A percentile compares a stretch with the other conserved stretches of the same genome.
Conservation (phyloP, 2,797 vertebrate genomes). For the Betta splendens region DNA sequence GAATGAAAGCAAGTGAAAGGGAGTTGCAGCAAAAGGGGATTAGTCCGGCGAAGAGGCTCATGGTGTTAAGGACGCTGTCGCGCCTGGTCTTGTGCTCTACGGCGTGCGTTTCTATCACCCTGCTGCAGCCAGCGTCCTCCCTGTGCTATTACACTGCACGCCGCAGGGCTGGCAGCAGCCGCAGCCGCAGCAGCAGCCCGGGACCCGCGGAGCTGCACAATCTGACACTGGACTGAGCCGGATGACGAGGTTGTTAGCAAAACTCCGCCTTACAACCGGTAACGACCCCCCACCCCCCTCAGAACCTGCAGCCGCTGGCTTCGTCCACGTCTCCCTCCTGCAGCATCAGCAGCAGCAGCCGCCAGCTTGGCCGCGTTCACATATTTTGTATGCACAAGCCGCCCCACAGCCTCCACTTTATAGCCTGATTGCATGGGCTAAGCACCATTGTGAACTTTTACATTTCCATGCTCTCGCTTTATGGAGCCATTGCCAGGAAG, state of each 20-base stretch:
- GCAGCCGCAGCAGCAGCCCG: constrained; percentile 35
- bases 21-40: constrained; percentile 30
- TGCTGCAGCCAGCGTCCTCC: constrained; percentile 44
- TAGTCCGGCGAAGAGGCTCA: constrained; percentile 24
- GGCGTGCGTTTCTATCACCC: constrained; percentile 36
- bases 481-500: constrained; percentile 10
- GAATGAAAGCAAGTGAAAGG: constrained; percentile 11
- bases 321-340: constrained; percentile 32
- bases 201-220: constrained; percentile 28
- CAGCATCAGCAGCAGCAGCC: constrained; percentile 42
- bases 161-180: constrained; percentile 46
- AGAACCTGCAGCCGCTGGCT: constrained; percentile 52
- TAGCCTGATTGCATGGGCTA: constrained; percentile 20
- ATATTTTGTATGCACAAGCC: constrained; percentile 51
- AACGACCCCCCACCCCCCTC: constrained; percentile 59
- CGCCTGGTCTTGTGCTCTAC: constrained; percentile 23
- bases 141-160: constrained; percentile 25
- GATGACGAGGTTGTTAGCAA: constrained; percentile 51
- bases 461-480: constrained; percentile 33
- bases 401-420: constrained; percentile 25
- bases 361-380: constrained; percentile 55
- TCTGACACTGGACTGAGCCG: constrained; percentile 39
- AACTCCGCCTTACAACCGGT: constrained; percentile 53
- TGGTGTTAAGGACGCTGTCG: constrained; percentile 24
- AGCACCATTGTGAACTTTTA: constrained; percentile 18